A percentile compares a stretch with the other conserved stretches of the same genome.
Conservation (phyloP, 2,888 invertebrate genomes). For the Cephus pygmeus region DNA sequence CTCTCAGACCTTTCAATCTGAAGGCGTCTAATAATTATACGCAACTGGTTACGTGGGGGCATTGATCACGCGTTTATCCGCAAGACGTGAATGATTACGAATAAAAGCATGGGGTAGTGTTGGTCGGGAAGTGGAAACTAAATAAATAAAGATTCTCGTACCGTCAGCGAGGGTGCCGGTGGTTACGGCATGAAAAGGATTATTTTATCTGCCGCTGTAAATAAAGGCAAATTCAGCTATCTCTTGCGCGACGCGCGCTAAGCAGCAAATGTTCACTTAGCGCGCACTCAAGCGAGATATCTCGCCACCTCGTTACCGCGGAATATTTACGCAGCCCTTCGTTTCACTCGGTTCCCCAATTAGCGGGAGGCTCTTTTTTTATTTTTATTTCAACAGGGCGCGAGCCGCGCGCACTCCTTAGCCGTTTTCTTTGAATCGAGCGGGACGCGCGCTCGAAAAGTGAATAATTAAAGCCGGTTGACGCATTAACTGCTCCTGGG, state of each 20-base stretch:
- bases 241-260: not conserved
- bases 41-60: not conserved
- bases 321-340: slow-evolving; percentile 16
- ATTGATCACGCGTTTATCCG: not conserved
- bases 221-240: not conserved
- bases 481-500: not conserved
- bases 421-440: not conserved
- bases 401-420: not conserved
- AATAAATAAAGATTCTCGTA: not conserved
- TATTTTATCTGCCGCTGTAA: not conserved
- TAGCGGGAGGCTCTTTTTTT: not conserved
- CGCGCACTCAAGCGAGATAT: not conserved
- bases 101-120: not conserved
- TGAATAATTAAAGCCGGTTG: not conserved
- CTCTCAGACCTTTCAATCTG: not conserved
- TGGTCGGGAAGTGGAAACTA: not conserved
- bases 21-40: not conserved
- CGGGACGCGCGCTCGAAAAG: not conserved
- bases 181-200: not conserved
- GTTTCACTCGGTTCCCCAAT: slow-evolving; percentile 15
- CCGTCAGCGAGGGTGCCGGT: not conserved
- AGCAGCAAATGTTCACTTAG: slow-evolving; percentile 3
- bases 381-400: not conserved
- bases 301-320: slow-evolving; percentile 26
- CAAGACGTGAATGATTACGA: not conserved